These are phyloP conservation scores for Hyla sarda DNA, from an alignment of 2,113 vertebrate species.

Conservation along the genomic window DNA sequence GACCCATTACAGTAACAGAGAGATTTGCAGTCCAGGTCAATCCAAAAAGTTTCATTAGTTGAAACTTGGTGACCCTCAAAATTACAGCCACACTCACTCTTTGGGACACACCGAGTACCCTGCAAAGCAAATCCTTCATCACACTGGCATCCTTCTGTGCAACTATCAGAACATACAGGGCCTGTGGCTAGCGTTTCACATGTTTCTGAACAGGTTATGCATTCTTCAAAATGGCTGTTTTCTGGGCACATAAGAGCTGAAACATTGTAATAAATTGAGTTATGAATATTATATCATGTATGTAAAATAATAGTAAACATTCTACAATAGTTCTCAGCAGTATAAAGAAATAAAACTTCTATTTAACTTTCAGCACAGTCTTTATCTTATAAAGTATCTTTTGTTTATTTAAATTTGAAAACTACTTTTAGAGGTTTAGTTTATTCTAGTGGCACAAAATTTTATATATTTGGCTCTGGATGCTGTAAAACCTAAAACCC, in stretches of 20 bases:
- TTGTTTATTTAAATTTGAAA: no score
- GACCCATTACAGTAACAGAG: conserved; percentile 96
- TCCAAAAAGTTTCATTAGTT: conserved; percentile 96
- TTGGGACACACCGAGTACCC: conserved; percentile 80
- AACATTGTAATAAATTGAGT: conserved; percentile 37
- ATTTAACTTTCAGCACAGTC: no score
- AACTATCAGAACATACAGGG: conserved; percentile 80
- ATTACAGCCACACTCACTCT: conserved; percentile 88
- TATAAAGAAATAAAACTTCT: neutral
- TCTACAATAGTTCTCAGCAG: neutral
- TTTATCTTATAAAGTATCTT: no score
- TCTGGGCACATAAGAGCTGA: conserved; percentile 90
- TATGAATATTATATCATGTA: neutral
- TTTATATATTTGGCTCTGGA: no score
- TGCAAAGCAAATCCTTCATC: conserved; percentile 86
- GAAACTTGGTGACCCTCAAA: conserved; percentile 85
- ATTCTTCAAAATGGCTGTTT: conserved; percentile 96
- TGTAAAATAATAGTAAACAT: neutral
- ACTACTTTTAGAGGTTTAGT: no score
- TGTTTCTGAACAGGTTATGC: conserved; percentile 87
- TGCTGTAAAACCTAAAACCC: no score
- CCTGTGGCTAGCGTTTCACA: conserved; percentile 83
- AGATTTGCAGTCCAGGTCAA: conserved; percentile 90
- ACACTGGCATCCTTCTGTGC: conserved; percentile 91
- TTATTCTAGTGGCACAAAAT: no score